Conservation (phyloP, 2,888 invertebrate species). For the Nysson spinosus region DNA sequence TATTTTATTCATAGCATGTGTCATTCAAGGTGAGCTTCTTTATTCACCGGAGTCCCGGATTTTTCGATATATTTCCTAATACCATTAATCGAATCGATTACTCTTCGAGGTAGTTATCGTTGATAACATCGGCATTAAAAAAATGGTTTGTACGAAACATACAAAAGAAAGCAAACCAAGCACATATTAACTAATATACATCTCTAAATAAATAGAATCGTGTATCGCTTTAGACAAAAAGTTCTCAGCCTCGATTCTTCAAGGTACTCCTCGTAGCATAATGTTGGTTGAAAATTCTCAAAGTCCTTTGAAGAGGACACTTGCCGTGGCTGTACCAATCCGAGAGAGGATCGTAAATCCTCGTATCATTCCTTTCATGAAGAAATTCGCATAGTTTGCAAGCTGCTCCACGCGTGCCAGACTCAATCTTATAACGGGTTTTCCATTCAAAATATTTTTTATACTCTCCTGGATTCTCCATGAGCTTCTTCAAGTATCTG, state of each 20-base stretch:
- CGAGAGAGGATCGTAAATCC: constrained; percentile 50
- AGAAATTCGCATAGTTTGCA: constrained; percentile 81
- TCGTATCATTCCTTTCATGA: constrained; percentile 63
- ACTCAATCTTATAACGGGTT: constrained; percentile 78
- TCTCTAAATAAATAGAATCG: too few relatives aligned
- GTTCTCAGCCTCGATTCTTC: constrained; percentile 12
- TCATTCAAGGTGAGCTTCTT: too few relatives aligned
- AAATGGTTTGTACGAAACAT: too few relatives aligned
- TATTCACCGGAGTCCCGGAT: too few relatives aligned
- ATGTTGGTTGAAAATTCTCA: constrained; percentile 27
- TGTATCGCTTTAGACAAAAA: background rate
- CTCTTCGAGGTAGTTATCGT: too few relatives aligned
- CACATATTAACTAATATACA: too few relatives aligned
- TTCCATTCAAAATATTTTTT: constrained; percentile 84
- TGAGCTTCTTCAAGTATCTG: constrained; percentile 79
- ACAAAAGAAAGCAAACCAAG: too few relatives aligned
- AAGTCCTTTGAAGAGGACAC: constrained; percentile 60
- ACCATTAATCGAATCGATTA: too few relatives aligned
- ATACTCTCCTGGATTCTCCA: constrained; percentile 80
- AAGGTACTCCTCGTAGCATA: constrained; percentile 30
- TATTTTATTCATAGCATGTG: too few relatives aligned
- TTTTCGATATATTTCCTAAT: too few relatives aligned
- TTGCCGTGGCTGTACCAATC: constrained; percentile 60
- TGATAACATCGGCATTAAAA: too few relatives aligned
- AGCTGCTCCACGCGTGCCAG: constrained; percentile 78